Conservation (phyloP, 2,888 invertebrate species). For the Drosophila cracens region DNA sequence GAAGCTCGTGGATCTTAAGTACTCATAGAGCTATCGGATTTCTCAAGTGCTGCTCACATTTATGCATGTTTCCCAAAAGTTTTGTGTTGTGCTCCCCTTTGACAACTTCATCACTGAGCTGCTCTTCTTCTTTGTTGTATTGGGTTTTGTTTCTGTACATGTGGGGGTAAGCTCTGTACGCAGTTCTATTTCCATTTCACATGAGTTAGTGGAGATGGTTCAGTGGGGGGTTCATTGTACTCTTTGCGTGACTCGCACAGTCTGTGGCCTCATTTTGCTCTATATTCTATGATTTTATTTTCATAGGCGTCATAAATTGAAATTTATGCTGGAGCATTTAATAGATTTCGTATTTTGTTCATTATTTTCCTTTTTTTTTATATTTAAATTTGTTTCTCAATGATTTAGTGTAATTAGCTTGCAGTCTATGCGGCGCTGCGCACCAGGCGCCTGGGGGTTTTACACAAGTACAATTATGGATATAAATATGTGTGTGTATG, state of each 20-base stretch:
- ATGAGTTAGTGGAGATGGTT: conserved; percentile 35
- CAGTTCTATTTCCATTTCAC: conserved; percentile 47
- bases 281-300: conserved; percentile 43
- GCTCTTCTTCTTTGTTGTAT: background rate
- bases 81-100: conserved; percentile 54
- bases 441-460: conserved; percentile 39
- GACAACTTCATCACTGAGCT: conserved; percentile 40
- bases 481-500: conserved; percentile 7
- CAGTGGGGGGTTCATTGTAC: conserved; percentile 61
- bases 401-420: conserved; percentile 74
- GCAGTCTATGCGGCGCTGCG: conserved; percentile 52
- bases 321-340: conserved; percentile 79
- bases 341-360: conserved; percentile 65
- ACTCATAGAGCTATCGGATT: conserved; percentile 74
- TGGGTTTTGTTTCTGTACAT: background rate
- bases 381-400: conserved; percentile 72
- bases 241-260: conserved; percentile 28
- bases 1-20: conserved; percentile 77
- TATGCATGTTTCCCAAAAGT: conserved; percentile 41
- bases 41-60: conserved; percentile 57
- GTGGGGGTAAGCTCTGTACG: conserved; percentile 54
- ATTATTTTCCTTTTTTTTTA: conserved; percentile 48
- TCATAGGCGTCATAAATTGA: conserved; percentile 74
- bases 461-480: conserved; percentile 28
- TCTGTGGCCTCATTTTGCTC: conserved; percentile 69